These are phyloP conservation scores for Drosophila pseudoobscura DNA, from an alignment of 1,140 invertebrate genomes.

Conservation along the genomic window DNA sequence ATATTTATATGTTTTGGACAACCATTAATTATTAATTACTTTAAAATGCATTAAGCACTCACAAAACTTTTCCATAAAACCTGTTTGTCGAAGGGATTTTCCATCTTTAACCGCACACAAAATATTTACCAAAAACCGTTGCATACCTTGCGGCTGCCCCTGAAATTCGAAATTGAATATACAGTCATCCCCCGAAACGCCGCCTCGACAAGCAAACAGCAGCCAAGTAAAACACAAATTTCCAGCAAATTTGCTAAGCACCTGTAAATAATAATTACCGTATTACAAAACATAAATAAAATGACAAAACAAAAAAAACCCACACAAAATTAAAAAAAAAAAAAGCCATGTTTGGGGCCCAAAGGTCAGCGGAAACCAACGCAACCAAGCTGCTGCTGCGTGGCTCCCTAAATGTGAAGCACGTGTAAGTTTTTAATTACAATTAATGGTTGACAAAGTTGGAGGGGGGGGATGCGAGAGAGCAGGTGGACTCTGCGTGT, in stretches of 20 bases:
- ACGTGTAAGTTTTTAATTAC: constrained; percentile 79
- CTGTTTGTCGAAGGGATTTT: no score
- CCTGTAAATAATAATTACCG: constrained; percentile 65
- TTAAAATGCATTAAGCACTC: constrained; percentile 1
- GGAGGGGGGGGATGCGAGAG: not conserved
- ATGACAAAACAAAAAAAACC: constrained; percentile 12
- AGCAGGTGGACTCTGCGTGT: not conserved
- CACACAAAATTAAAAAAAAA: not conserved
- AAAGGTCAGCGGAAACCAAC: constrained; percentile 52
- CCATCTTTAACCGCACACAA: not conserved
- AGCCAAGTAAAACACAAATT: constrained; percentile 25
- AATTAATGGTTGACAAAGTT: constrained; percentile 46
- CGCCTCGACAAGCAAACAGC: not conserved
- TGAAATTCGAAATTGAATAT: constrained; percentile 1
- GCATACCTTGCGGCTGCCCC: constrained; percentile 45
- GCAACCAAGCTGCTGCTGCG: constrained; percentile 3
- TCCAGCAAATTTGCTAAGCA: constrained; percentile 35
- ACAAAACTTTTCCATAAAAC: not conserved
- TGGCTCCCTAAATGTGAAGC: constrained; percentile 53
- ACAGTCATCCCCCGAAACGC: constrained; percentile 18
- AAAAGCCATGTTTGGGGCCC: not conserved
- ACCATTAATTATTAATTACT: no score
- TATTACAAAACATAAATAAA: constrained; percentile 35
- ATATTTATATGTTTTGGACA: no score
- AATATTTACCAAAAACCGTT: constrained; percentile 4